Base-by-base conservation (phyloP, 1,140 invertebrate genomes). In the Parasteatoda tepidariorum region DNA sequence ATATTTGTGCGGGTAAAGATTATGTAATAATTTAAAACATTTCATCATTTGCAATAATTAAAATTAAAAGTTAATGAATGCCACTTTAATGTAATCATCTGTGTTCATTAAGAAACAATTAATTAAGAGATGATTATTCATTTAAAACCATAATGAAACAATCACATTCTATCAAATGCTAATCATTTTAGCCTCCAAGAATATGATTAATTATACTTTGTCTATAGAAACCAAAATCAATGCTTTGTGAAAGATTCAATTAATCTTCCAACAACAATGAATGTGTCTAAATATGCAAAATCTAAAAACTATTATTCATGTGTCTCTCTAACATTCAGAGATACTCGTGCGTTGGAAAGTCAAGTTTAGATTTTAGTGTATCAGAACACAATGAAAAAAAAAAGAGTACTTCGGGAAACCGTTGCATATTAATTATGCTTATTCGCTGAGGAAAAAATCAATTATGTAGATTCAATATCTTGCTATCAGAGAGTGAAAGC, bases 181-280 rank as follows among this genome's bases (percentile, higher is more conserved):
- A n/a, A n/a, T n/a, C n/a, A n/a, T n/a, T n/a, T n/a, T n/a, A n/a
- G n/a, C n/a, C n/a, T n/a, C n/a, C n/a, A n/a, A n/a, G 24, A 59
- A 26, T 24, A 9, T 59, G 24, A 59, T 59, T 59, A 59, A 13
- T 59, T 59, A 59, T 24, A n/a, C 7, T 22, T 26, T 59, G 41
- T 59, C 57, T 24, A 22, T 59, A 22, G 24, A 6, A 18, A 59
- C n/a, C 24, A 13, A 48, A 2, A 48, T 48, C 38, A 48, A 48
- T 48, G 38, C 38, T 13, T 48, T 18, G 41, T 48, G 13, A 24
- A 59, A 2, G 11, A 18, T n/a, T 54, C 15, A 34, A 78, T 78
- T 61, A 78, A 78, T 78, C 74, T 66, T 33, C 9, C 28, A 33
- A 15, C 61, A 66, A 78, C 74, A 78, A 78, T 66, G 24, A 61